These are phyloP conservation scores for Brachyhypopomus gauderio DNA, from an alignment of 2,113 vertebrate species.

Conservation along the genomic window DNA sequence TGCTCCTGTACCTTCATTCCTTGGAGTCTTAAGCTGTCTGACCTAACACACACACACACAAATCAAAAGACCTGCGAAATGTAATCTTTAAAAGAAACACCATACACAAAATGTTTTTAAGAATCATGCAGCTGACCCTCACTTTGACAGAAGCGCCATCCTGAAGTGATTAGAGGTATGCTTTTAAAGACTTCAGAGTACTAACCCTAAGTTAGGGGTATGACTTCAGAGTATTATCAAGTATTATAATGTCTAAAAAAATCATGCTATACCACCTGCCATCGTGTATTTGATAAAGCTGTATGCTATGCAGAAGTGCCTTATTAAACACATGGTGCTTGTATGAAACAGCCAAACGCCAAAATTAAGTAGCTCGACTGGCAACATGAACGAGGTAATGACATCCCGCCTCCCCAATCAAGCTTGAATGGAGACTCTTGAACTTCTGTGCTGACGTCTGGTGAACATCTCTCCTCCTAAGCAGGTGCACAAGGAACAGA, in stretches of 20 bases:
- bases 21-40: neutral
- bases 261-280: too few relatives aligned
- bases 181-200: too few relatives aligned
- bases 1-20: neutral
- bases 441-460: constrained; percentile 6
- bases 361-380: constrained; percentile 2
- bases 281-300: too few relatives aligned
- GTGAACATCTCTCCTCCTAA: neutral
- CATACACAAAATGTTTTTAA: neutral
- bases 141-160: too few relatives aligned
- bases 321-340: neutral
- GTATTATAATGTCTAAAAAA: too few relatives aligned
- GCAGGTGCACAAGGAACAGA: neutral
- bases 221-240: too few relatives aligned
- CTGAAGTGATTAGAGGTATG: too few relatives aligned
- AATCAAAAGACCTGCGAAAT: neutral
- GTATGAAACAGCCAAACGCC: neutral
- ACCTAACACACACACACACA: neutral
- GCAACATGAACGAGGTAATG: constrained; percentile 25
- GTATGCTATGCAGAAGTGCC: neutral
- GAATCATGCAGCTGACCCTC: neutral
- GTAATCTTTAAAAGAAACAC: neutral
- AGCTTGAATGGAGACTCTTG: neutral
- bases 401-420: neutral
- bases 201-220: too few relatives aligned